Percentiles rank a stretch among this genome's conserved stretches.
Evolutionary conservation across 2,888 invertebrate genomes (phyloP).

Genomic region (Parnassius smintheus): DNA sequence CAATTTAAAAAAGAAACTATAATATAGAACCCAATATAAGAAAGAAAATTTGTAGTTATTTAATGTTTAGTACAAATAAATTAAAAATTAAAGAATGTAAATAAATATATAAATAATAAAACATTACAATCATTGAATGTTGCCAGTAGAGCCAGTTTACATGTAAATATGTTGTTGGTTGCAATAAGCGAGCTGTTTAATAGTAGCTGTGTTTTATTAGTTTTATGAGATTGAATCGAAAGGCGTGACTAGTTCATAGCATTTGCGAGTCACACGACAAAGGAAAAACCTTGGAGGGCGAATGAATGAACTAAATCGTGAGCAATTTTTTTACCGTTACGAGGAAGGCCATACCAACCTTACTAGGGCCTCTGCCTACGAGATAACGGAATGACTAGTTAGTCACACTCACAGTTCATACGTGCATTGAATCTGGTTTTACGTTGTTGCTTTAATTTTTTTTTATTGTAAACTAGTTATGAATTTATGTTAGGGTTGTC

Average conservation of each 20-base stretch:
- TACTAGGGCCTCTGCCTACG: constrained; percentile 35
- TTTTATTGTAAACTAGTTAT: constrained; percentile 10
- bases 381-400: constrained; percentile 35
- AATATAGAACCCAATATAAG: no score
- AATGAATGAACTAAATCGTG: constrained; percentile 18
- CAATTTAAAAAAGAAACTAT: no score
- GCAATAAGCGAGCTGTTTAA: no score
- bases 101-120: no score
- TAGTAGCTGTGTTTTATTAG: no score
- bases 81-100: no score
- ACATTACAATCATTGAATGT: no score
- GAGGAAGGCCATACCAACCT: constrained; percentile 35
- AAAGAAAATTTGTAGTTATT: no score
- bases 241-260: not conserved
- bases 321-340: constrained; percentile 37
- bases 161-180: no score
- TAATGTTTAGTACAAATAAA: no score
- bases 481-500: constrained; percentile 16
- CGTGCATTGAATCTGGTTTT: constrained; percentile 19
- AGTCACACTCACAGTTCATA: constrained; percentile 19
- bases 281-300: constrained; percentile 3
- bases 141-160: no score
- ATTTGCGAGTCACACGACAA: not conserved
- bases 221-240: no score
- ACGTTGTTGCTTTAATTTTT: constrained; percentile 6